Conservation (phyloP, 2,113 vertebrate genomes). For the Cyphomyrus plagiostoma region DNA sequence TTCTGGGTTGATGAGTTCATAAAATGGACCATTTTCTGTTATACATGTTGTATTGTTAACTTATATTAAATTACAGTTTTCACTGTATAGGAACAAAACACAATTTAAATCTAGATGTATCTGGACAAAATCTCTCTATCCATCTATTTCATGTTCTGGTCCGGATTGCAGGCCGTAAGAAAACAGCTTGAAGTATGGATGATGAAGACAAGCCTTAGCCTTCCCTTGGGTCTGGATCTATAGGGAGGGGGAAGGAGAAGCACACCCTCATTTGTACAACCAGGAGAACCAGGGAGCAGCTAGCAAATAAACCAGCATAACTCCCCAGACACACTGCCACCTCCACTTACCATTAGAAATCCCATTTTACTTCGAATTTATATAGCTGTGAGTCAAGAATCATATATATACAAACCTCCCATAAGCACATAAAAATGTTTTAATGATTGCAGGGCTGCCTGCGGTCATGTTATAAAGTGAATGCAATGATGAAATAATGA, state of each 20-base stretch:
- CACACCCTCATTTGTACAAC: neutral
- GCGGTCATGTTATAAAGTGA: neutral
- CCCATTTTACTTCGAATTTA: neutral
- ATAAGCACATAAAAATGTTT: neutral
- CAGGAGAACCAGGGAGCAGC: neutral
- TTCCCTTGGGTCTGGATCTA: neutral
- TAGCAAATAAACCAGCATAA: neutral
- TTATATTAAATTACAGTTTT: neutral
- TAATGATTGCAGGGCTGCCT: neutral
- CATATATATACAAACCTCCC: neutral
- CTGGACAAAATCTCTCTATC: neutral
- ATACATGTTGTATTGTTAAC: neutral
- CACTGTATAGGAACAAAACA: neutral
- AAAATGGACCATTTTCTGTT: neutral
- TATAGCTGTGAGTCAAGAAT: neutral
- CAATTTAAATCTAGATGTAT: conserved; percentile 3
- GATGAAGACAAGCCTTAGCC: neutral
- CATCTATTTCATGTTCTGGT: neutral
- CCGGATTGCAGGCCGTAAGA: neutral
- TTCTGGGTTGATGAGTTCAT: neutral
- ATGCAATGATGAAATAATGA: neutral
- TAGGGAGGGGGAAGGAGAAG: neutral
- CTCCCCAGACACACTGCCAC: neutral
- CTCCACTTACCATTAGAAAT: neutral
- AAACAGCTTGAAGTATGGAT: neutral